phyloP scores from a whole-genome alignment of 2,113 vertebrate species.

The Vombatus ursinus region DNA sequence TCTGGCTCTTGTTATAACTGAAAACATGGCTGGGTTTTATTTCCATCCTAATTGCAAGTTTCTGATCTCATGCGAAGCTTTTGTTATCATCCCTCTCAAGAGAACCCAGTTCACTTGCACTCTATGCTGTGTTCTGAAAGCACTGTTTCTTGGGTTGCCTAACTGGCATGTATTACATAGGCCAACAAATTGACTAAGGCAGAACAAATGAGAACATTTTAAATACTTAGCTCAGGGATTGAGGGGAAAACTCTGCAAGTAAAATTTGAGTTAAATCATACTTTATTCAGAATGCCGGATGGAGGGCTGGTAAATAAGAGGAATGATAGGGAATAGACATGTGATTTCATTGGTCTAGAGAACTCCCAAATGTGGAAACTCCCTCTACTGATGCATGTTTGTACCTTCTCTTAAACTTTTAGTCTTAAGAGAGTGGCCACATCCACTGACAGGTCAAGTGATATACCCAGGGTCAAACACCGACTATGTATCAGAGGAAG shows the following conservation, averaged over 20 bases:
- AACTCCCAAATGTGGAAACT: not conserved
- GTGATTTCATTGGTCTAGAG: not conserved
- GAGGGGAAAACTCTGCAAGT: not conserved
- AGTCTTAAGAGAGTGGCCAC: not conserved
- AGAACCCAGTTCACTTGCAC: not conserved
- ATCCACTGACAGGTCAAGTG: not conserved
- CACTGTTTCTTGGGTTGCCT: not conserved
- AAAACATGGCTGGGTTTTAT: slow-evolving; percentile 36
- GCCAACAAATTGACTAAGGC: not conserved
- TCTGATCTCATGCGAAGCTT: slow-evolving; percentile 10
- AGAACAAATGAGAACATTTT: not conserved
- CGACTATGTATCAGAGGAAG: not conserved
- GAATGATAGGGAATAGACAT: not conserved
- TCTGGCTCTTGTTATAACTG: not conserved
- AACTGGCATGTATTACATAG: slow-evolving; percentile 18
- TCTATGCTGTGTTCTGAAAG: not conserved
- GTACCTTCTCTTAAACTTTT: not conserved
- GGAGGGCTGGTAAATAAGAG: not conserved
- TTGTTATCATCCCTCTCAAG: not conserved
- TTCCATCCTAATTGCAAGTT: slow-evolving; percentile 27
- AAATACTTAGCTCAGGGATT: not conserved
- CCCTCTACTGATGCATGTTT: not conserved
- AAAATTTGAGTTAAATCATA: not conserved
- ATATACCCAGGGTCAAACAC: not conserved
- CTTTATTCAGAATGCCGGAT: not conserved